Conservation (phyloP, 2,113 vertebrate species). For the Bombycilla garrulus region DNA sequence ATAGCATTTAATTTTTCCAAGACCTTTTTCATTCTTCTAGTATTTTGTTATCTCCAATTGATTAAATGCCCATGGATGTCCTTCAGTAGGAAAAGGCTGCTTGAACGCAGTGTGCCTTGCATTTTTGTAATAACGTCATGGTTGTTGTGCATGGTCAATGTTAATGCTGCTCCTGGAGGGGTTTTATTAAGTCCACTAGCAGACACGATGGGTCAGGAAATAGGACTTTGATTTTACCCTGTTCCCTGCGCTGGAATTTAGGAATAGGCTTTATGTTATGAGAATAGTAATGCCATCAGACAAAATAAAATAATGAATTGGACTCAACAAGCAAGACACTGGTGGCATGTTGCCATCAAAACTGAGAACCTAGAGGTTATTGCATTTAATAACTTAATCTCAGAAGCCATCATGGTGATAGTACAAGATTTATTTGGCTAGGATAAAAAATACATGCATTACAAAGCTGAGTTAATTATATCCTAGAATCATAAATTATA, state of each 20-base stretch:
- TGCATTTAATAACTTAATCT: not conserved
- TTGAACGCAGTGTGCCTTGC: rapidly evolving
- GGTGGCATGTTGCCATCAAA: not conserved
- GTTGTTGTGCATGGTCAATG: rapidly evolving
- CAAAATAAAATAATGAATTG: not conserved
- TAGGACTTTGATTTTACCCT: not conserved
- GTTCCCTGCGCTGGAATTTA: not conserved
- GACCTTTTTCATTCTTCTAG: rapidly evolving
- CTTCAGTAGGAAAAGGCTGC: not conserved
- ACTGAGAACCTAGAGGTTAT: not conserved
- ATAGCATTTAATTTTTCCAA: rapidly evolving
- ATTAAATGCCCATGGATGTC: not conserved
- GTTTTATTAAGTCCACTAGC: not conserved
- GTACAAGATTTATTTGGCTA: not conserved
- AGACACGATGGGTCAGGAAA: not conserved
- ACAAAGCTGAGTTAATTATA: not conserved
- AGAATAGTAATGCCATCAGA: not conserved
- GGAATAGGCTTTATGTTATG: rapidly evolving
- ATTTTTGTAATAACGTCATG: rapidly evolving
- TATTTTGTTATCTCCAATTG: not conserved
- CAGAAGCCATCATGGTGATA: not conserved
- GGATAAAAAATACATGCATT: not conserved
- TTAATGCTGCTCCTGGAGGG: not conserved
- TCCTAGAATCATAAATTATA: not conserved
- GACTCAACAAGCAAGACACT: not conserved